Base-by-base conservation (phyloP, 92 coral and sea anemone species). In the Anthopleura xanthogrammica region DNA sequence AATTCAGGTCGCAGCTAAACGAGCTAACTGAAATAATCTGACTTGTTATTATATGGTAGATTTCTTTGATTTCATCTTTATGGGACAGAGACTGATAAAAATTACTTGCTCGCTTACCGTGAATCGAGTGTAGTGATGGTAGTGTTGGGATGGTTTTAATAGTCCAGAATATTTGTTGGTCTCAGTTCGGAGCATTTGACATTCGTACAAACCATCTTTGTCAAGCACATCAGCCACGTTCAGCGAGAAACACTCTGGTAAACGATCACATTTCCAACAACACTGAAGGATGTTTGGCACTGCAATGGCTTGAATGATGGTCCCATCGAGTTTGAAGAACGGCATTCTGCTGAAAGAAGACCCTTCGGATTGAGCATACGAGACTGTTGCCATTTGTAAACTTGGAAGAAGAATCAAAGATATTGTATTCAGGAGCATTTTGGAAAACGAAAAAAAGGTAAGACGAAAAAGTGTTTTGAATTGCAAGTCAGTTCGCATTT, bases 181-280 rank as follows among this genome's bases (percentile, higher is more conserved):
- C 43, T 23, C 75, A 70, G 39, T 70, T 70, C 24, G 19, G 41
- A 70, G 75, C 75, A 70, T 23, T 1, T 23, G 41, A 70, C 75
- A 70, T 40, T 70, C 75, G 43, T 0, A 70, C 75, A 70, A 70
- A 70, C 75, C 75, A 70, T 70, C 43, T 40, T 23, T 70, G 75
- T 3, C 22, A 40, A 17, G 41, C 43, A 23, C 41, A 14, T 70
- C 75, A 70, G 75, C 75, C 39, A 70, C 39, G 75, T 70, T 70
- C 75, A 70, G 75, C 19, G 75, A 70, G 19, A 40, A 70, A 70
- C 75, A 70, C 75, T 24, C 75, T 70, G 75, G 16, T 70, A 24
- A 70, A 23, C 75, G 39, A 70, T 70, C 75, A 14, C 75, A 70
- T 40, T 23, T 16, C 75, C 39, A 23, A 70, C 75, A 70, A 70